These are phyloP conservation scores for Falcaria lacertinaria DNA, from an alignment of 2,888 invertebrate species.

Conservation along the genomic window DNA sequence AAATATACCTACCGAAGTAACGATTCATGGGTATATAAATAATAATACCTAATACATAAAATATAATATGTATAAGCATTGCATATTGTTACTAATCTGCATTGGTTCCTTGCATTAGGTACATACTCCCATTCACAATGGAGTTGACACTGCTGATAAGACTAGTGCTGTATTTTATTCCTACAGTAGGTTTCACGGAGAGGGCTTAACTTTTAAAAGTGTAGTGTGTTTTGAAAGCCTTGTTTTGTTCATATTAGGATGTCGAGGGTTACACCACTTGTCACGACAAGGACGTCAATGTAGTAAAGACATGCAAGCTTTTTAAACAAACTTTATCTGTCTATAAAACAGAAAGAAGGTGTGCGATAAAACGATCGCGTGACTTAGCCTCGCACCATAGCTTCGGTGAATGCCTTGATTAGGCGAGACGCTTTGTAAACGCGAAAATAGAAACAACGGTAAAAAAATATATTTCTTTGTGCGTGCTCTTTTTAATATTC, in stretches of 20 bases:
- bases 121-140: no score
- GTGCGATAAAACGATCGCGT: constrained; percentile 77
- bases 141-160: no score
- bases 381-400: constrained; percentile 57
- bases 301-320: constrained; percentile 71
- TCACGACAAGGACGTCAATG: constrained; percentile 68
- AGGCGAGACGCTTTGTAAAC: constrained; percentile 42
- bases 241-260: constrained; percentile 47
- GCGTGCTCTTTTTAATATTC: neutral
- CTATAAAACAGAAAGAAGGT: constrained; percentile 74
- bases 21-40: no score
- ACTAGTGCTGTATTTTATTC: no score
- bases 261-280: constrained; percentile 64
- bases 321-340: constrained; percentile 74
- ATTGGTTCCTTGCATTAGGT: no score
- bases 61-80: no score
- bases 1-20: no score
- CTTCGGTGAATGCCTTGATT: constrained; percentile 69
- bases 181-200: no score
- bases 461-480: constrained; percentile 6
- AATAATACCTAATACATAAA: no score
- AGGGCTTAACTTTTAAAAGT: constrained; percentile 12
- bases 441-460: constrained; percentile 33
- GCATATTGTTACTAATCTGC: no score
- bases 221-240: constrained; percentile 20